A percentile compares a stretch with the other conserved stretches of the same genome.
Conservation (phyloP, 2,113 vertebrate species). For the Cygnus atratus region DNA sequence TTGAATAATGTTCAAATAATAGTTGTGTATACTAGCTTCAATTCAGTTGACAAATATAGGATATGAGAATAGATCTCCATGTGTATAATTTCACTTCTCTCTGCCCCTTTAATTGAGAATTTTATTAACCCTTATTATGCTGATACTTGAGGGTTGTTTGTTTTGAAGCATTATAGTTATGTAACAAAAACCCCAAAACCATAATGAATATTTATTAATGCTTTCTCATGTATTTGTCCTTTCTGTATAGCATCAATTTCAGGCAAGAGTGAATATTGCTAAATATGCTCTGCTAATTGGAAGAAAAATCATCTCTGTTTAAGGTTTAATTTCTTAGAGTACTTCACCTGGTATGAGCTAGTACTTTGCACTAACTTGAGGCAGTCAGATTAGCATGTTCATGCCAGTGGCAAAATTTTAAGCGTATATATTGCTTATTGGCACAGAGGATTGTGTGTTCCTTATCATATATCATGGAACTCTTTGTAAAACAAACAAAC, state of each 20-base stretch:
- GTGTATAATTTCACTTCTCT: neutral
- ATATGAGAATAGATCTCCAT: neutral
- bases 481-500: slow-evolving; percentile 38
- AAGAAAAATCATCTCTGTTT: neutral
- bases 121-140: neutral
- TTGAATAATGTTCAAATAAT: neutral
- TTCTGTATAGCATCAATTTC: neutral
- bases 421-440: neutral
- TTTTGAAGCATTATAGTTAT: neutral
- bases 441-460: slow-evolving; percentile 6
- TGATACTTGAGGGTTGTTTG: neutral
- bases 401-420: neutral
- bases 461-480: neutral
- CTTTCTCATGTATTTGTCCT: neutral
- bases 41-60: neutral
- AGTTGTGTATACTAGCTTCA: neutral
- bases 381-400: neutral
- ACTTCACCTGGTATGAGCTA: neutral
- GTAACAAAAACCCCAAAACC: accelerated
- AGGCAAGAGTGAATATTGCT: neutral
- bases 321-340: neutral
- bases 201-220: neutral
- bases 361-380: neutral
- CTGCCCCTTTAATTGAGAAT: neutral
- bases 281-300: neutral